A percentile compares a stretch with the other conserved stretches of the same genome.
These are phyloP conservation scores for Erynnis tages DNA, from an alignment of 2,888 invertebrate species.

Conservation along the genomic window DNA sequence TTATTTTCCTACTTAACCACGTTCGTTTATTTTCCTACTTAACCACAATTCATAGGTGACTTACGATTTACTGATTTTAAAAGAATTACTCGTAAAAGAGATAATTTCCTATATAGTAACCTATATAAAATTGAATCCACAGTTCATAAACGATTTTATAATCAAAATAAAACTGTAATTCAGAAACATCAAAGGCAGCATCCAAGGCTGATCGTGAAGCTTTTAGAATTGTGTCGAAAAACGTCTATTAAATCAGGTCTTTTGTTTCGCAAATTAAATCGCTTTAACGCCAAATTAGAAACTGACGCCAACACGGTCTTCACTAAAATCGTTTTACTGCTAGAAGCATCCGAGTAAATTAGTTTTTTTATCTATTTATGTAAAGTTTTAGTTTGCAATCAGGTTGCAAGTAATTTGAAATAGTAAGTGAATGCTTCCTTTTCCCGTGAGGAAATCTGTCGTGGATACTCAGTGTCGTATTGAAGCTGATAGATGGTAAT, in stretches of 20 bases:
- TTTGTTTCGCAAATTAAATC: constrained; percentile 72
- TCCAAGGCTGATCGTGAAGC: constrained; percentile 13
- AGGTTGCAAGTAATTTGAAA: neutral
- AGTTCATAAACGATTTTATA: constrained; percentile 9
- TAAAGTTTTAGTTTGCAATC: neutral
- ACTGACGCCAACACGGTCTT: constrained; percentile 39
- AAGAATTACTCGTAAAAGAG: neutral
- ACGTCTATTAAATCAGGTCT: constrained; percentile 54
- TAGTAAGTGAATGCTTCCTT: neutral
- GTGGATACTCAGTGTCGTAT: no score
- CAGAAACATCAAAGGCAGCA: constrained; percentile 10
- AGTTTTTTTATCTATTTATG: neutral
- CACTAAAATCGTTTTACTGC: neutral
- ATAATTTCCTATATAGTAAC: neutral
- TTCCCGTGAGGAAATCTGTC: no score
- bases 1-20: no score
- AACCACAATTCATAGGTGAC: no score
- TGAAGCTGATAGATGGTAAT: no score
- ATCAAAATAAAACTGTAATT: constrained; percentile 13
- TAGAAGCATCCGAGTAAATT: neutral
- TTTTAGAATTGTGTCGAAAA: constrained; percentile 40
- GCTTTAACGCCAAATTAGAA: constrained; percentile 62
- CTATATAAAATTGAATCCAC: constrained; percentile 2
- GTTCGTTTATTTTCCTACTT: no score
- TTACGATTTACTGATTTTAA: no score